Evolutionary conservation across 2,113 vertebrate species (phyloP).

Genomic region (Burhinus oedicnemus): DNA sequence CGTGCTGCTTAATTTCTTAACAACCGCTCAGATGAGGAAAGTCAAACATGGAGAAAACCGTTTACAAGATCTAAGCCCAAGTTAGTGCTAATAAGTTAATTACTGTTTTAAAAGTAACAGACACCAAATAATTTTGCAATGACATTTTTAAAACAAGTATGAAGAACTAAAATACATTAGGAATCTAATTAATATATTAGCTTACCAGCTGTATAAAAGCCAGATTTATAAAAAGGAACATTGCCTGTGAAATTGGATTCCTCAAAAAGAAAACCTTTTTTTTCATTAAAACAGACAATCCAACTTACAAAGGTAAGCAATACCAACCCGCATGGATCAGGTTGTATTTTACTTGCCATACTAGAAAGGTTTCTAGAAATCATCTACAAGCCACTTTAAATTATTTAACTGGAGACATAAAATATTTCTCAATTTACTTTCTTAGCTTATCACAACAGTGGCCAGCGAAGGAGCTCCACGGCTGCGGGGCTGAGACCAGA

Average conservation of each 20-base stretch:
- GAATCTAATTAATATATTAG: neutral
- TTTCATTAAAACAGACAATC: neutral
- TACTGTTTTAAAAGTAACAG: neutral
- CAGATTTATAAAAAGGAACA: neutral
- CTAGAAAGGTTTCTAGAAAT: neutral
- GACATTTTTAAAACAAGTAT: neutral
- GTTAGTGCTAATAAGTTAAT: neutral
- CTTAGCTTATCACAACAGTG: neutral
- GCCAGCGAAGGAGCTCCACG: accelerated
- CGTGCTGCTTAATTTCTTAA: neutral
- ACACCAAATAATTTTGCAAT: neutral
- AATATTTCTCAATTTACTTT: neutral
- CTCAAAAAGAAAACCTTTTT: neutral
- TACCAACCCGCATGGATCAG: neutral
- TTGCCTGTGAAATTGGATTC: neutral
- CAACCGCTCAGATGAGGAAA: neutral
- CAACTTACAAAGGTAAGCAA: neutral
- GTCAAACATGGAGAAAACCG: neutral
- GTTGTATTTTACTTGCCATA: neutral
- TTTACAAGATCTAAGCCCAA: neutral
- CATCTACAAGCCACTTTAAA: neutral
- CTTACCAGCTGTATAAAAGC: neutral
- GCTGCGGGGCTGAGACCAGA: neutral
- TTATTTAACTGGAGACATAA: neutral
- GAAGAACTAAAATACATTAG: neutral